Base-by-base conservation (phyloP, 2,888 invertebrate species). In the Hydraecia micacea region DNA sequence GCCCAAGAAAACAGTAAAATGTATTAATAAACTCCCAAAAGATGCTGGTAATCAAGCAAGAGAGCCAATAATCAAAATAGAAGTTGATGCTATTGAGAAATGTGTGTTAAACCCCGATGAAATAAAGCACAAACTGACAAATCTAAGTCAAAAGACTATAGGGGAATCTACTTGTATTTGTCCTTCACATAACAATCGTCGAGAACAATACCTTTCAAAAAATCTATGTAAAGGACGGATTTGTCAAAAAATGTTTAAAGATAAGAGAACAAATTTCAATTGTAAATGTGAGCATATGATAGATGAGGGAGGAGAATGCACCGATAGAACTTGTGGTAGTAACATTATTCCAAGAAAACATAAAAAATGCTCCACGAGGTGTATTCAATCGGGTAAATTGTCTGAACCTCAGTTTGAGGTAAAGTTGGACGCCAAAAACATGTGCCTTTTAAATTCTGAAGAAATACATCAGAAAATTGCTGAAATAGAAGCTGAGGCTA, bases 361-460 rank as follows among this genome's bases (percentile, higher is more conserved):
- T 55, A 36, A 18, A 13, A 74, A 75, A 60, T 49, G 32, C 15
- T 74, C 81, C 28, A 13, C 66, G 8, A 32, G 39, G 36, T 42
- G 58, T 49, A 46, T 72, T 18, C 18, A 66, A n/a, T 28, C 49
- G 36, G 32, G 39, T 55, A 63, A 25, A 42, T n/a, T 65, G 46
- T 36, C 68, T 42, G 68, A 49, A 32, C 89, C 88, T 28, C 79
- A 89, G 62, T 87, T 90, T 82, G 89, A 87, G 78, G 81, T 94
- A 36, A 86, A 90, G 65, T 81, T 94, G 60, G 91, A 93, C 80
- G 77, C 86, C 46, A 87, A 90, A 52, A 87, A 87, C 58, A 92
- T 93, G 92, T 88, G 90, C 76, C 86, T 93, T 65, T 79, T 92
- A 32, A 94, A 94, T 87, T 76, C 90, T 11, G 78, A 89, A 32